These are phyloP conservation scores for Lordiphosa collinella DNA, from an alignment of 1,140 invertebrate species.

Conservation along the genomic window DNA sequence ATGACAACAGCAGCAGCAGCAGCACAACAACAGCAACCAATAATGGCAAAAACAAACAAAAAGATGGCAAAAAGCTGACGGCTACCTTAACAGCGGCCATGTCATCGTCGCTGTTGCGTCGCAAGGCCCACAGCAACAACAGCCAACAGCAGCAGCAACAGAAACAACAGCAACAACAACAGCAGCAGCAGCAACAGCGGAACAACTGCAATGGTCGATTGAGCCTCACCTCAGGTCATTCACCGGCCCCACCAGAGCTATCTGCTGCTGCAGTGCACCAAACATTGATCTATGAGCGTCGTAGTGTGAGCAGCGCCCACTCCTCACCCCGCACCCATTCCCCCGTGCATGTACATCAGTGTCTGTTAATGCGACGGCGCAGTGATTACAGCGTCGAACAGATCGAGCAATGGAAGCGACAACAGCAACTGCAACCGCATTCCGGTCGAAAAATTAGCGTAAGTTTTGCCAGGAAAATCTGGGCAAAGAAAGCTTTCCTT, in stretches of 20 bases:
- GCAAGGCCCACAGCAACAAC: conserved; percentile 50
- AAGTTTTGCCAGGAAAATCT: conserved; percentile 29
- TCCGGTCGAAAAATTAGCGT: conserved; percentile 63
- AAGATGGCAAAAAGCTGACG: conserved; percentile 62
- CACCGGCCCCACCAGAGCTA: conserved; percentile 32
- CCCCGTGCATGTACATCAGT: conserved; percentile 60
- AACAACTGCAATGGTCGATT: conserved; percentile 9
- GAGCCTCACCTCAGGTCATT: conserved; percentile 57
- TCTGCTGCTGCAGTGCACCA: conserved; percentile 42
- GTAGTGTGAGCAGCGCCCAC: conserved; percentile 52
- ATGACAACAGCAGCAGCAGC: conserved; percentile 41
- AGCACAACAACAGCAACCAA: conserved; percentile 11
- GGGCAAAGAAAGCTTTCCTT: too few relatives aligned
- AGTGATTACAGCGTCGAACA: conserved; percentile 72
- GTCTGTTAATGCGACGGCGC: conserved; percentile 67
- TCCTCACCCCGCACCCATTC: conserved; percentile 55
- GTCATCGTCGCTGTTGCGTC: conserved; percentile 57
- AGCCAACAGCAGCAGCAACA: conserved; percentile 28
- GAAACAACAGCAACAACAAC: conserved; percentile 28
- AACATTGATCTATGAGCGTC: conserved; percentile 58
- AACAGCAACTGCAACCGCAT: conserved; percentile 47
- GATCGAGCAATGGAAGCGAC: conserved; percentile 68
- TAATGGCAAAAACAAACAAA: conserved; percentile 40
- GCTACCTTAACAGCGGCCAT: conserved; percentile 64
- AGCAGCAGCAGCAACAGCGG: conserved; percentile 19